Evolutionary conservation across 2,888 invertebrate species (phyloP).

Genomic region (Isotomurus palustris): DNA sequence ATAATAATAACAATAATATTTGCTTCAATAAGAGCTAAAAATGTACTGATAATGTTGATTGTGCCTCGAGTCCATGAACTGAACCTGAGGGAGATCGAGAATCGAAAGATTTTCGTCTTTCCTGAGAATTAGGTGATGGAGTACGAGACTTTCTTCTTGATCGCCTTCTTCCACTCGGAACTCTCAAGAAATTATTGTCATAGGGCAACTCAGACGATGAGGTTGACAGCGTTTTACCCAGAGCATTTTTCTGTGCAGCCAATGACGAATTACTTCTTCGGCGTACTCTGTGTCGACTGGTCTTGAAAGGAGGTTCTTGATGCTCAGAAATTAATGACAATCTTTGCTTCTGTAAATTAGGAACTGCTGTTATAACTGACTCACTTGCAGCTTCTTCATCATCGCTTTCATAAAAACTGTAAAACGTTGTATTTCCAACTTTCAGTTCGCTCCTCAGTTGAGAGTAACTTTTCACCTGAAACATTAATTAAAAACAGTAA

Average conservation of each 20-base stretch:
- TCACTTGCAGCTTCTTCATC: conserved; percentile 9
- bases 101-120: too few relatives aligned
- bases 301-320: background rate
- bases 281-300: background rate
- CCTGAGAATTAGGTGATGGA: conserved; percentile 15
- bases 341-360: conserved; percentile 17
- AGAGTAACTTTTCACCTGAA: conserved; percentile 83
- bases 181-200: background rate
- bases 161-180: conserved; percentile 7
- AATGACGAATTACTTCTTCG: background rate
- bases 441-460: conserved; percentile 74
- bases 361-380: conserved; percentile 1
- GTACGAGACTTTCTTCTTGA: conserved; percentile 28
- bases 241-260: background rate
- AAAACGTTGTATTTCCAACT: conserved; percentile 42
- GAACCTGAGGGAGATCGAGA: too few relatives aligned
- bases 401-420: conserved; percentile 31
- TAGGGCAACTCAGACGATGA: conserved; percentile 32
- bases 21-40: too few relatives aligned
- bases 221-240: conserved; percentile 29
- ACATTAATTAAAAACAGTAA: too few relatives aligned
- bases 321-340: conserved; percentile 1
- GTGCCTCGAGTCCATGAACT: too few relatives aligned
- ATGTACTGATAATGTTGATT: too few relatives aligned
- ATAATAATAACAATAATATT: too few relatives aligned